Evolutionary conservation across 1,140 invertebrate species (phyloP), one percentile per base, ranked within the genome.

Genomic region (Trichonephila clavata): DNA sequence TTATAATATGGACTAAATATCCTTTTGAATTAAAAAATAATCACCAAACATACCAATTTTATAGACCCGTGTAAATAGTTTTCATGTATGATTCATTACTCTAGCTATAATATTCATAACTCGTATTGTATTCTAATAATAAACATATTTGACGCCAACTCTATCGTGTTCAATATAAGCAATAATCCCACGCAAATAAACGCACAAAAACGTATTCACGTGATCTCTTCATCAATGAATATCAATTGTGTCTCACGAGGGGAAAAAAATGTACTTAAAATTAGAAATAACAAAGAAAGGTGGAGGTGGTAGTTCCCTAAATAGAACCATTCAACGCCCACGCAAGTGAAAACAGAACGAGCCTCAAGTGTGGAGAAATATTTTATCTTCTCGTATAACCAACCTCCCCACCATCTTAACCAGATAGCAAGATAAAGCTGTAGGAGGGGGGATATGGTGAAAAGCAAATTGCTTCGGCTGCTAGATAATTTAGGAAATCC

Each of bases 401-500:
- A 24, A 27, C 24, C 77, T 80, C 27, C 14, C 4, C 39, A 59
- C 81, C 81, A 8, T 77, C 60, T 27, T 88, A 63, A 61, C 86
- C 86, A 88, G 24, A 61, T 71, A 7, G 32, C 21, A n/a, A 10
- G 65, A 68, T 68, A 68, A 32, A 63, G 27, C 32, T 71, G 7
- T 50, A 88, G 13, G n/a, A 13, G 20, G 14, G 20, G 6, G 50
- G 32, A 63, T 27, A 27, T 13, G 20, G 16, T 21, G 50, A 57
- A 60, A 39, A 63, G 8, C 60, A 21, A 60, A 50, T 39, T 10
- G 39, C 21, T 14, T 10, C 21, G 50, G 57, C 10, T 7, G 86
- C 21, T 43, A 71, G 39, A 88, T 88, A 50, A 88, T 88, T 88
- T 88, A n/a, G 86, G 27, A 68, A 43, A 43, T n/a, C 27, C 10